These are phyloP conservation scores for Uropetala carovei DNA, from an alignment of 2,888 invertebrate genomes.

Conservation along the genomic window DNA sequence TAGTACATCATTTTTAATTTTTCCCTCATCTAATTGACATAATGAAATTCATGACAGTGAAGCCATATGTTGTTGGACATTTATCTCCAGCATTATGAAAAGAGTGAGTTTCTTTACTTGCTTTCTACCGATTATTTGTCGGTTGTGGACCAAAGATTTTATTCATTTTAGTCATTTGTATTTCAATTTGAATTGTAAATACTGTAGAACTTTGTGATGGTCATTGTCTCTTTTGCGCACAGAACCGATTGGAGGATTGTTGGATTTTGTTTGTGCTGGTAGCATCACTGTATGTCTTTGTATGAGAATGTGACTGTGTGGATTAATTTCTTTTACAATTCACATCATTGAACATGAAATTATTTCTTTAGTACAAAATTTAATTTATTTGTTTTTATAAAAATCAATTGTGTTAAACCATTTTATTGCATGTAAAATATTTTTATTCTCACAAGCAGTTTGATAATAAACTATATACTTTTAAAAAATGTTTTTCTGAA, in stretches of 20 bases:
- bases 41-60: background rate
- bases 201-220: background rate
- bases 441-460: background rate
- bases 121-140: conserved; percentile 32
- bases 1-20: background rate
- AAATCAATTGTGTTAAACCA: background rate
- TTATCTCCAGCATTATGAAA: background rate
- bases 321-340: background rate
- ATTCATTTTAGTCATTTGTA: background rate
- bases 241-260: background rate
- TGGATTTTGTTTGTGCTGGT: background rate
- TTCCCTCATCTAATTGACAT: background rate
- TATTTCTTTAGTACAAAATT: conserved; percentile 10
- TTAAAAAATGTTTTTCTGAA: background rate
- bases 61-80: background rate
- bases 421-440: background rate
- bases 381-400: background rate
- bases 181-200: background rate
- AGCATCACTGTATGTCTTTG: background rate
- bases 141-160: conserved; percentile 28
- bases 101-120: background rate
- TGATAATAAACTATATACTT: background rate
- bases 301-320: background rate
- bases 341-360: background rate
- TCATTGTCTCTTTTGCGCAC: background rate